Percentiles rank a stretch among this genome's conserved stretches.
These are phyloP conservation scores for Gallinago jamesoni DNA, from an alignment of 2,113 vertebrate genomes.

Conservation along the genomic window DNA sequence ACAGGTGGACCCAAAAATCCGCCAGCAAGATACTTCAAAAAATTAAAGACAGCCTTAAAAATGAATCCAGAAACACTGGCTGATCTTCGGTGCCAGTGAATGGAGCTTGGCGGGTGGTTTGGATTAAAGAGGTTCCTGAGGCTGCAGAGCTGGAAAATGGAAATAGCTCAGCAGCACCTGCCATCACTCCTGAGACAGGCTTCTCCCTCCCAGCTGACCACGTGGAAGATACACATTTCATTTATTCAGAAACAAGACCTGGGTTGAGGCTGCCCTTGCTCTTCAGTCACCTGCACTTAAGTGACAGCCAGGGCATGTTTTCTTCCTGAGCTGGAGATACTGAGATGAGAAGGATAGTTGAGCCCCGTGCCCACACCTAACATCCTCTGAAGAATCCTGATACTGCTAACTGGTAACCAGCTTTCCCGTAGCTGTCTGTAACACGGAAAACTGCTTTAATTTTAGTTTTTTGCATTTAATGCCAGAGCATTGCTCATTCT, in stretches of 20 bases:
- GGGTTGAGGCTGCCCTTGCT: background rate
- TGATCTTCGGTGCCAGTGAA: conserved; percentile 56
- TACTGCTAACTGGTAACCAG: background rate
- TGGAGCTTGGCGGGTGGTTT: conserved; percentile 52
- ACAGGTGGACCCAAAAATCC: background rate
- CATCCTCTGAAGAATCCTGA: background rate
- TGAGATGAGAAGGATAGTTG: background rate
- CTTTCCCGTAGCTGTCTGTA: background rate
- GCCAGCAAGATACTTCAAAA: conserved; percentile 35
- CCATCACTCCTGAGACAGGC: conserved; percentile 66
- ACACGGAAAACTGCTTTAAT: background rate
- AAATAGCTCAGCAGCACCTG: conserved; percentile 76
- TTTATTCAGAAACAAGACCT: conserved; percentile 25
- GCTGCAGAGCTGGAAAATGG: conserved; percentile 77
- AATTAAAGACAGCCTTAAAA: conserved; percentile 66
- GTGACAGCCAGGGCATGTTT: background rate
- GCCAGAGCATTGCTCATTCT: background rate
- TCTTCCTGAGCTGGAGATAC: background rate
- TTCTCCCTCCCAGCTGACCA: conserved; percentile 31
- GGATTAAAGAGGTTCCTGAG: conserved; percentile 68
- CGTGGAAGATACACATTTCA: background rate
- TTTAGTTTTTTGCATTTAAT: background rate
- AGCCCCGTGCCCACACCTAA: background rate
- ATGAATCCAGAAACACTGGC: conserved; percentile 59
- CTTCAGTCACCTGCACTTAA: background rate